phyloP scores from a whole-genome alignment of 2,113 vertebrate genomes.

The Clarias batrachus region DNA sequence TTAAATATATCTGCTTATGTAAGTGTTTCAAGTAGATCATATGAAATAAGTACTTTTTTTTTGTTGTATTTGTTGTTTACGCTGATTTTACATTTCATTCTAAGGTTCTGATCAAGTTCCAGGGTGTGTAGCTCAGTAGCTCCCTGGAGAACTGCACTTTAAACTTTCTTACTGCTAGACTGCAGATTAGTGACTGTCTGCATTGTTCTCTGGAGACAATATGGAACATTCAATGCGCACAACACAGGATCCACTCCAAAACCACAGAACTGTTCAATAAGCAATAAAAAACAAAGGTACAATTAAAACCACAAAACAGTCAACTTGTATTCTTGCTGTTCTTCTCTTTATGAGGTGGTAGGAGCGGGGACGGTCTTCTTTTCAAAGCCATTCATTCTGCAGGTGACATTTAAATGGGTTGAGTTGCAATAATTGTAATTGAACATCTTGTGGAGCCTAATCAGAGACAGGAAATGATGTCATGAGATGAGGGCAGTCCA shows the following conservation, averaged over 20 bases:
- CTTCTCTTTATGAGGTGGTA: not conserved
- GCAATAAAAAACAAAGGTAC: not conserved
- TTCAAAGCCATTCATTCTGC: not conserved
- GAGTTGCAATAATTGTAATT: not conserved
- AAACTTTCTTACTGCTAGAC: too few species aligned
- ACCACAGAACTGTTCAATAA: not conserved
- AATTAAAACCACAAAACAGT: not conserved
- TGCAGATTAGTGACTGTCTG: too few species aligned
- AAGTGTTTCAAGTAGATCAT: too few species aligned
- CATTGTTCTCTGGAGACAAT: constrained; percentile 10
- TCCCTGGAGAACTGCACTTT: too few species aligned
- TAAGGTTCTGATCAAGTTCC: too few species aligned
- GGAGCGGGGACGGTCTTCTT: not conserved
- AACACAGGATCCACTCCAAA: not conserved
- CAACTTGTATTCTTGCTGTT: not conserved
- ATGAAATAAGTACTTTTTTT: too few species aligned
- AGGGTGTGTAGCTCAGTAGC: too few species aligned
- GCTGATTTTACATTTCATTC: too few species aligned
- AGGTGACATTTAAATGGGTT: not conserved
- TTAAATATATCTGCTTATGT: too few species aligned
- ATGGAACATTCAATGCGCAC: not conserved
- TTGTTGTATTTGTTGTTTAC: too few species aligned
- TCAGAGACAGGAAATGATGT: not conserved
- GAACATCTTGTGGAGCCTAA: not conserved
- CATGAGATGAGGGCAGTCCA: not conserved